phyloP scores from a whole-genome alignment of 2,113 vertebrate genomes.

The Hylia prasina region DNA sequence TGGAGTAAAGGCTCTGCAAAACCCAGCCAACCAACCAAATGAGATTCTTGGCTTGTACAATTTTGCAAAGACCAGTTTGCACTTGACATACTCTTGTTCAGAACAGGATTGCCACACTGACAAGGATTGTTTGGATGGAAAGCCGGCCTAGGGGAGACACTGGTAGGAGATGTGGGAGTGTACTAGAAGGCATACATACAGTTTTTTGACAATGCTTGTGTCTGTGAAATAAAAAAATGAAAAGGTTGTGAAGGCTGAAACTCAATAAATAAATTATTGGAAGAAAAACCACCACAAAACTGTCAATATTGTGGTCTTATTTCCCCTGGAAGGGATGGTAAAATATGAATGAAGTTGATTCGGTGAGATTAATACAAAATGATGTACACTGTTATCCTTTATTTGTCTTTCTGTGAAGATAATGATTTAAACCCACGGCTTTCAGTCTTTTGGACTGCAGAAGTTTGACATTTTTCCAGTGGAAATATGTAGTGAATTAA shows the following conservation, averaged over 20 bases:
- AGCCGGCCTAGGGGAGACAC: not conserved
- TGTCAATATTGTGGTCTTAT: not conserved
- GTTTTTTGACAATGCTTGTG: not conserved
- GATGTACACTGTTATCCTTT: not conserved
- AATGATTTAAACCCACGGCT: not conserved
- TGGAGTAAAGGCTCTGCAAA: not conserved
- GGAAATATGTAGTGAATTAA: not conserved
- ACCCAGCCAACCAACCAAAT: not conserved
- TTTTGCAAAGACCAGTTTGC: not conserved
- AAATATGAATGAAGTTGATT: not conserved
- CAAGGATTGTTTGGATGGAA: not conserved
- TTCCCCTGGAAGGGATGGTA: not conserved
- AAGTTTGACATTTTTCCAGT: not conserved
- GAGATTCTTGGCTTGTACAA: not conserved
- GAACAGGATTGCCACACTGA: not conserved
- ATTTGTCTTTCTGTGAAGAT: not conserved
- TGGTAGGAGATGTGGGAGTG: not conserved
- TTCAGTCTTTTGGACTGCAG: not conserved
- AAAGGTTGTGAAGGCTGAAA: not conserved
- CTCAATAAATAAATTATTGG: not conserved
- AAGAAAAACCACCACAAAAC: not conserved
- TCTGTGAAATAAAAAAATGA: not conserved
- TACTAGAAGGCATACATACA: not conserved
- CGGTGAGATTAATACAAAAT: not conserved
- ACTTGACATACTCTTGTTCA: not conserved